Evolutionary conservation across 2,888 invertebrate genomes (phyloP).

Genomic region (Parnassius smintheus): DNA sequence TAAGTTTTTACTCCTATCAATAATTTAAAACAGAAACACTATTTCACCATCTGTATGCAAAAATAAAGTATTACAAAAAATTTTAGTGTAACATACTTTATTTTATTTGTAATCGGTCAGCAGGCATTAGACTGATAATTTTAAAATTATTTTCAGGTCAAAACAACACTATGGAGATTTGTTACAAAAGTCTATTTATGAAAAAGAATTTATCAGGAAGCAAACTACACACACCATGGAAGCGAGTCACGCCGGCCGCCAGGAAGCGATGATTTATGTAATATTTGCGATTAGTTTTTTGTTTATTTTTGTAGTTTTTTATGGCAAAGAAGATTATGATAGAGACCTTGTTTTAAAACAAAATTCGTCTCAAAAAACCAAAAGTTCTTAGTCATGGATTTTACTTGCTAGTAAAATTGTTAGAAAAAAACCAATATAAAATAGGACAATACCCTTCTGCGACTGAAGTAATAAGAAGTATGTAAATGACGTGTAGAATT

Average conservation of each 20-base stretch:
- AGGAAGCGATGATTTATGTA: constrained; percentile 52
- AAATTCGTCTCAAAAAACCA: constrained; percentile 1
- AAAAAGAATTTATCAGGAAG: constrained; percentile 42
- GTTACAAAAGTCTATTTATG: constrained; percentile 51
- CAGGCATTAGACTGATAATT: no score
- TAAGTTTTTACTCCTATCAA: no score
- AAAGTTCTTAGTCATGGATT: constrained; percentile 1
- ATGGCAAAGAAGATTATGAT: constrained; percentile 59
- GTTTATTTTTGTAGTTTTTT: constrained; percentile 45
- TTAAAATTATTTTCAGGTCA: constrained; percentile 49
- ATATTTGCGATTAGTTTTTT: constrained; percentile 43
- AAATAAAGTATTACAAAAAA: no score
- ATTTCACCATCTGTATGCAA: no score
- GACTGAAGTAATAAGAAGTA: no score
- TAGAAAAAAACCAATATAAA: not conserved
- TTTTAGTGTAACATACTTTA: no score
- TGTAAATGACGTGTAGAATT: no score
- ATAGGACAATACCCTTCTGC: not conserved
- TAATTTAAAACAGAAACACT: no score
- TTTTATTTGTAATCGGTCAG: no score
- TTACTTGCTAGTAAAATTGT: constrained; percentile 6
- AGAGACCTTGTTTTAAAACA: constrained; percentile 31
- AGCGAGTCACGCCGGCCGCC: constrained; percentile 27
- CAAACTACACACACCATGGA: constrained; percentile 7
- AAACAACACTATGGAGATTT: constrained; percentile 74